phyloP scores from a whole-genome alignment of 2,113 vertebrate genomes.

The Melanocharis versteri region DNA sequence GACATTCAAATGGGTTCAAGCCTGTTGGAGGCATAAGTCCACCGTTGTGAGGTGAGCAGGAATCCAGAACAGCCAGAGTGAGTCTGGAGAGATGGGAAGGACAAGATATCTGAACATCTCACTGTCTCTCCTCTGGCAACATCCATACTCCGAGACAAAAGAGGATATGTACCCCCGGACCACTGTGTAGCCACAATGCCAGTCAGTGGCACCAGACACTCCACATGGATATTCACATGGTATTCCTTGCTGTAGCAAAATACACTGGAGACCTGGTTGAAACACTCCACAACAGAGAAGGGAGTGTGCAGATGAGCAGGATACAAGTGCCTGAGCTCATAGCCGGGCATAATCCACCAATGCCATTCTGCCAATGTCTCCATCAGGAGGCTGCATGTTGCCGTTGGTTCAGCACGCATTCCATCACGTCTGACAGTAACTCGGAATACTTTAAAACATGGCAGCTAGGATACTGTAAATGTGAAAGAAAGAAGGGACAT shows the following conservation, averaged over 20 bases:
- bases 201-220: not conserved
- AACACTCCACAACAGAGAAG: not conserved
- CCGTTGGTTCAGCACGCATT: not conserved
- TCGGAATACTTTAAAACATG: not conserved
- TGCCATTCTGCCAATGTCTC: not conserved
- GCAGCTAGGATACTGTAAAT: not conserved
- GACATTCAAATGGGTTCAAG: not conserved
- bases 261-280: not conserved
- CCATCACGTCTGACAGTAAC: not conserved
- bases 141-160: not conserved
- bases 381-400: no score
- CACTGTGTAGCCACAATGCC: not conserved
- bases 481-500: not conserved
- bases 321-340: not conserved
- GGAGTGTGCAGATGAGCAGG: not conserved
- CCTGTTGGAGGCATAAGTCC: not conserved
- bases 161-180: not conserved
- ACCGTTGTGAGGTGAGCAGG: not conserved
- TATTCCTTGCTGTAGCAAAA: not conserved
- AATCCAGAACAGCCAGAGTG: not conserved
- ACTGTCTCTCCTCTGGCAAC: not conserved
- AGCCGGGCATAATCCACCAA: not conserved
- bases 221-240: not conserved
- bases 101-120: fast-evolving
- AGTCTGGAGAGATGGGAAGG: not conserved